Evolutionary conservation across 1,140 invertebrate species (phyloP).

Genomic region (Armadillidium nasatum): DNA sequence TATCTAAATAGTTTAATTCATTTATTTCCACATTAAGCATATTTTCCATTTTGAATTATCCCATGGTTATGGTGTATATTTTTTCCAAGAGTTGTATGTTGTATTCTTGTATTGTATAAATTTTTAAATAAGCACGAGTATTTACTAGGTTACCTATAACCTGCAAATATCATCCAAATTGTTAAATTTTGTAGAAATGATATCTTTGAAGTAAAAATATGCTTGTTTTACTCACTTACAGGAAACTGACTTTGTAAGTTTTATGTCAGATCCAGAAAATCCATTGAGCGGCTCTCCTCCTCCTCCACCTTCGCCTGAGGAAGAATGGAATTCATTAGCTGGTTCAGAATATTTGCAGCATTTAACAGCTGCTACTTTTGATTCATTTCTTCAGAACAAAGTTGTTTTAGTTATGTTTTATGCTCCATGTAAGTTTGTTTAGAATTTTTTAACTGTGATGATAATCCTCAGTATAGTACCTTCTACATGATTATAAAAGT

Average conservation of each 20-base stretch:
- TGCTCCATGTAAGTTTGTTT: slow-evolving; percentile 56
- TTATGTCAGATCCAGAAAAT: slow-evolving; percentile 61
- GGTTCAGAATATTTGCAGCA: slow-evolving; percentile 54
- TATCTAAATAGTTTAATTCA: no score
- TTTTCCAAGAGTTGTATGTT: no score
- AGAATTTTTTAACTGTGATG: background rate
- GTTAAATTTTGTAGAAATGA: slow-evolving; percentile 5
- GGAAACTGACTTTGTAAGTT: slow-evolving; percentile 62
- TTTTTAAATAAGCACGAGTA: background rate
- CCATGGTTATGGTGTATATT: no score
- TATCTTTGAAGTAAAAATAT: background rate
- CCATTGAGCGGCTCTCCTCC: slow-evolving; percentile 48
- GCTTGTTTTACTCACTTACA: slow-evolving; percentile 47
- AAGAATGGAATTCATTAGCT: slow-evolving; percentile 52
- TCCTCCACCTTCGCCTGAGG: slow-evolving; percentile 47
- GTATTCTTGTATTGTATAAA: no score
- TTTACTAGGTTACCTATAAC: background rate
- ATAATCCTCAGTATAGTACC: no score
- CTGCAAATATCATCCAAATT: background rate
- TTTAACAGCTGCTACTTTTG: slow-evolving; percentile 56
- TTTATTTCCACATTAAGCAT: no score
- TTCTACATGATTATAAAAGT: no score
- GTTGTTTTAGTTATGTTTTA: slow-evolving; percentile 60
- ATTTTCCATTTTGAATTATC: no score
- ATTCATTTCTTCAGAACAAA: slow-evolving; percentile 52